These are phyloP conservation scores for Chlorospingus semifuscus DNA, from an alignment of 2,797 vertebrate species.

Conservation along the genomic window DNA sequence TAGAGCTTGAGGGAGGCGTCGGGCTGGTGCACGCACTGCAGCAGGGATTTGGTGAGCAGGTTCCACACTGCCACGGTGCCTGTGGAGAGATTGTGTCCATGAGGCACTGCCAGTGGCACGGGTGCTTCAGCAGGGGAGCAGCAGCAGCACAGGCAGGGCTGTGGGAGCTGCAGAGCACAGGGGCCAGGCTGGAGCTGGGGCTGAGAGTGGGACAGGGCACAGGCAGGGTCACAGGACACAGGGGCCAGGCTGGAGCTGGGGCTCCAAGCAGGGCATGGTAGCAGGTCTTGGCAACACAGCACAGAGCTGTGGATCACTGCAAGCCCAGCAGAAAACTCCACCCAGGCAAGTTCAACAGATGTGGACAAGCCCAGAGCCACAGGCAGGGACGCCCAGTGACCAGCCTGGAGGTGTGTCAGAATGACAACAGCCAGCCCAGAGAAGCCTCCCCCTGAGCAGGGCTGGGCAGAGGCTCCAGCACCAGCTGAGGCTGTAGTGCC, in stretches of 20 bases:
- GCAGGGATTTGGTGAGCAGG: slow-evolving; percentile 82
- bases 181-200: background rate
- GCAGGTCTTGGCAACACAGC: background rate
- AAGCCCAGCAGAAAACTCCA: background rate
- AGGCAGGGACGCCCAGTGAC: rapidly evolving
- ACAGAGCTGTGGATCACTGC: background rate
- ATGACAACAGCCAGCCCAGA: rapidly evolving
- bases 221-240: background rate
- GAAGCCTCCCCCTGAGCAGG: background rate
- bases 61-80: slow-evolving; percentile 92
- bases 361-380: background rate
- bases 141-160: background rate
- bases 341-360: background rate
- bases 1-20: slow-evolving; percentile 80
- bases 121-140: rapidly evolving
- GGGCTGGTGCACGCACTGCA: slow-evolving; percentile 80
- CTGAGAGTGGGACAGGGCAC: background rate
- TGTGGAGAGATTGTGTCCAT: slow-evolving; percentile 2
- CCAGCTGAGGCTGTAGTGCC: no score
- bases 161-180: background rate
- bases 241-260: background rate
- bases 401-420: background rate
- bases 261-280: background rate
- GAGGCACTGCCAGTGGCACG: rapidly evolving
- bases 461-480: background rate